Base-by-base conservation (phyloP, 2,113 vertebrate species). In the Lichenostomus cassidix region DNA sequence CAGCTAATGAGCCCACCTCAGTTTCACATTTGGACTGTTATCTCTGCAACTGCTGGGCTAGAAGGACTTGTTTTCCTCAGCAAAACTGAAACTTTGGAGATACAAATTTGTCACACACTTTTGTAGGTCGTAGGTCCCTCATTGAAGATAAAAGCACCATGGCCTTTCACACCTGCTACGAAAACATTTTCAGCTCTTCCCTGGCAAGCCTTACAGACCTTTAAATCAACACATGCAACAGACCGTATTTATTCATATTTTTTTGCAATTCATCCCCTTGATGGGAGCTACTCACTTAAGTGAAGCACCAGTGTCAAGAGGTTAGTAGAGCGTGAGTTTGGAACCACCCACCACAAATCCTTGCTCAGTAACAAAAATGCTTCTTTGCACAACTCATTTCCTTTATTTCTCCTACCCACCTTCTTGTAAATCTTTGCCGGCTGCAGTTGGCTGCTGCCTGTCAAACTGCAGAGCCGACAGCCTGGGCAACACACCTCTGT, bases 151-250 rank as follows among this genome's bases (percentile, higher is more conserved):
- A 88, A 77, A 11, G 10, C 8, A 67, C 8, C 9, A 7, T 14
- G 11, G 6, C 42, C 69, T 88, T 73, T 73, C 47, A 73, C 15
- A 58, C 3, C 52, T 9, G 5, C 49, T 53, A 19, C 0, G 0
- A 62, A 75, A 62, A 56, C 4, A 1, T 28, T 62, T 70, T 67
- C 46, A 73, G 5, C 15, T 47, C 56, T 75, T 70, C 37, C 33
- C 11, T 22, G 8, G 44, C 21, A 86, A 86, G 37, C 2, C 20
- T 50, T 33, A 24, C 4, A 31, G 12, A 8, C 5, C 5, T 1
- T n/a, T 37, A 64, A 33, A 59, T 69, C 35, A 78, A 29, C 7
- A 15, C 35, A 74, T 64, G 4, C 10, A 55, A 20, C 13, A 83
- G 52, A 7, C 4, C 3, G 13, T 21, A 50, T 64, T 49, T 53